A percentile compares a stretch with the other conserved stretches of the same genome.
phyloP scores from a whole-genome alignment of 2,113 vertebrate genomes.

The Burhinus bistriatus region DNA sequence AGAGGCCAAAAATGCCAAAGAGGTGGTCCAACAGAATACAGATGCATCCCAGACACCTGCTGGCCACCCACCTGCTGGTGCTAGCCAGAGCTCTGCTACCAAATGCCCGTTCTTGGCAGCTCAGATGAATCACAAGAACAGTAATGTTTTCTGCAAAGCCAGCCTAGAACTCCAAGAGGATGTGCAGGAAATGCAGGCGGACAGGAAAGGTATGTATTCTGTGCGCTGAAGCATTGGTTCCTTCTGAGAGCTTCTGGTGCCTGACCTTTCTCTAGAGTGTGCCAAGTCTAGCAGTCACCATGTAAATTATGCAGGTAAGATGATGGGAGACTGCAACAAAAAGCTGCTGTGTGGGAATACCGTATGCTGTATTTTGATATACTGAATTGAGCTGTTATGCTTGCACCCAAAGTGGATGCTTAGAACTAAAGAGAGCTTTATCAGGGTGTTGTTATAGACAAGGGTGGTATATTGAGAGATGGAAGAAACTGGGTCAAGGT shows the following conservation, averaged over 20 bases:
- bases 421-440: background rate
- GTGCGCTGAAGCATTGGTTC: fast-evolving
- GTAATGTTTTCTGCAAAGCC: conserved; percentile 88
- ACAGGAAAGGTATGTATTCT: conserved; percentile 80
- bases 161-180: conserved; percentile 92
- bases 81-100: conserved; percentile 74
- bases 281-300: background rate
- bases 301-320: background rate
- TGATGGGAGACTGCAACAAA: background rate
- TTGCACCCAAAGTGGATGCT: background rate
- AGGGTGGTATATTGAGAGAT: background rate
- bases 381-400: background rate
- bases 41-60: conserved; percentile 61
- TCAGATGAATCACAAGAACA: conserved; percentile 88
- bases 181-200: conserved; percentile 85
- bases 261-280: background rate
- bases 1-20: conserved; percentile 64
- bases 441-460: background rate
- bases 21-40: conserved; percentile 17
- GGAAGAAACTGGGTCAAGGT: fast-evolving
- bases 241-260: background rate
- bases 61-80: conserved; percentile 68
- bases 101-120: conserved; percentile 95
- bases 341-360: background rate
- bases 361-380: background rate